A percentile compares a stretch with the other conserved stretches of the same genome.
Evolutionary conservation across 2,113 vertebrate species (phyloP).

Genomic region (Leucosticte australis): DNA sequence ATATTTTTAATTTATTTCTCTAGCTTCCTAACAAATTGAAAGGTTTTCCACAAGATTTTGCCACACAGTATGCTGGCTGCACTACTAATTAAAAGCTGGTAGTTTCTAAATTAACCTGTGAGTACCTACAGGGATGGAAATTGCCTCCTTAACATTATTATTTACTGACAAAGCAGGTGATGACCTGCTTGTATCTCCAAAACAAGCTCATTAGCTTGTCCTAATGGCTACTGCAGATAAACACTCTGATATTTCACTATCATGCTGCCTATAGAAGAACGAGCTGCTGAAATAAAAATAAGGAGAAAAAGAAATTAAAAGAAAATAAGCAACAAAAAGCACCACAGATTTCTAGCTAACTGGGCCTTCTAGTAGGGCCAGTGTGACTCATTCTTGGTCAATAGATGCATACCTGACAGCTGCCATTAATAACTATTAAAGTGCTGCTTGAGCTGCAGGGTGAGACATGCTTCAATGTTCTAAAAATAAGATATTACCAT

Average conservation of each 20-base stretch:
- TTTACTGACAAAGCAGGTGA: constrained; percentile 69
- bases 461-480: constrained; percentile 53
- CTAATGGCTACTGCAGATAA: constrained; percentile 61
- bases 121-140: constrained; percentile 73
- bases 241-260: constrained; percentile 61
- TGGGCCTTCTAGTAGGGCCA: background rate
- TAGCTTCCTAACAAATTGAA: constrained; percentile 8
- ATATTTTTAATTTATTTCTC: background rate
- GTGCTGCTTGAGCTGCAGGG: constrained; percentile 10
- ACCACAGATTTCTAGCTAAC: background rate
- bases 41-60: constrained; percentile 29
- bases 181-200: constrained; percentile 57
- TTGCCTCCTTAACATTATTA: constrained; percentile 69
- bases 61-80: constrained; percentile 35
- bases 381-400: constrained; percentile 65
- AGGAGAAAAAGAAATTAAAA: no score
- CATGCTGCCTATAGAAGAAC: constrained; percentile 8
- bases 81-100: constrained; percentile 73
- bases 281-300: background rate
- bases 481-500: constrained; percentile 70
- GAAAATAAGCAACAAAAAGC: background rate
- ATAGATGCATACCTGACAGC: constrained; percentile 55
- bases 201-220: constrained; percentile 70
- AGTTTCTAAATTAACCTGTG: constrained; percentile 65
- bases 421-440: constrained; percentile 76